Conservation (phyloP, 2,797 vertebrate species). For the Lutjanus campechanus region DNA sequence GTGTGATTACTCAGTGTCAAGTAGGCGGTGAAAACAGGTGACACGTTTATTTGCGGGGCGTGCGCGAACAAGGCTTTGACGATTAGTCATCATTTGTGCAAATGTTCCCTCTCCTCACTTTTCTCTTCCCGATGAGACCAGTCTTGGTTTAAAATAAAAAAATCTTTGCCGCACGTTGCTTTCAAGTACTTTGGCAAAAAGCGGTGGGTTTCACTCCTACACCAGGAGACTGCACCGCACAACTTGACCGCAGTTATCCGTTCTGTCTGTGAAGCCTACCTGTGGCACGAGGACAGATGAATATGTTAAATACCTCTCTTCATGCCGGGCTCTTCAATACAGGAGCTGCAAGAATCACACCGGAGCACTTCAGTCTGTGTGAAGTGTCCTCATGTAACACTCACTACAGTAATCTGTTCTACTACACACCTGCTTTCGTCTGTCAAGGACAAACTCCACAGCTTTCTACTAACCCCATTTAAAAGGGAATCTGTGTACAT, state of each 20-base stretch:
- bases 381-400: constrained; percentile 28
- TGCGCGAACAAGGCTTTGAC: constrained; percentile 49
- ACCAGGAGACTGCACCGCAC: not conserved
- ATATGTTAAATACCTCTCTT: not conserved
- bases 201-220: constrained; percentile 33
- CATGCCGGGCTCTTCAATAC: constrained; percentile 19
- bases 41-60: constrained; percentile 76
- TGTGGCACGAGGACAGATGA: constrained; percentile 17
- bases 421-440: constrained; percentile 8
- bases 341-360: constrained; percentile 13
- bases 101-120: constrained; percentile 62
- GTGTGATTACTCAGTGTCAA: constrained; percentile 78
- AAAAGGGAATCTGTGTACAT: constrained; percentile 17
- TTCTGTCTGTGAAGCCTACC: constrained; percentile 29
- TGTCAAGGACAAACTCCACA: constrained; percentile 16
- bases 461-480: constrained; percentile 12
- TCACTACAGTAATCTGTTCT: constrained; percentile 22
- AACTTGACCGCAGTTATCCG: constrained; percentile 31
- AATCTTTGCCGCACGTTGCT: constrained; percentile 5
- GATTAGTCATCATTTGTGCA: constrained; percentile 80
- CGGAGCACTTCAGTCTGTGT: constrained; percentile 30
- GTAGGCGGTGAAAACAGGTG: constrained; percentile 80
- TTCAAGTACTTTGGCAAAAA: constrained; percentile 26
- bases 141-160: constrained; percentile 38
- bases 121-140: constrained; percentile 32